Conservation (phyloP, 2,113 vertebrate genomes). For the Clarias batrachus region DNA sequence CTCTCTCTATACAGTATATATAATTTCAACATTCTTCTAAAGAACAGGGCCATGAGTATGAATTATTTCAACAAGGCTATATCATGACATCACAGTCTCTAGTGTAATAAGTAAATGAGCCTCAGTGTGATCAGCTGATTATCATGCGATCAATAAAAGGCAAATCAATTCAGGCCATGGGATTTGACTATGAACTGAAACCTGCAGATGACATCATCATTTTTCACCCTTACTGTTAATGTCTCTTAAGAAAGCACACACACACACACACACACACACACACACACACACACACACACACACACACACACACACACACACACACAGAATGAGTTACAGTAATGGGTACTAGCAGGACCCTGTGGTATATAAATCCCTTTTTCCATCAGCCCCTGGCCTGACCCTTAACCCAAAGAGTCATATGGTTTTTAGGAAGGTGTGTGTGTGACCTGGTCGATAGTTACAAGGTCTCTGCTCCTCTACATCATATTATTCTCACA, state of each 20-base stretch:
- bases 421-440: slow-evolving; percentile 52
- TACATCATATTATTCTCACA: slow-evolving; percentile 58
- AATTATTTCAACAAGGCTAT: not conserved
- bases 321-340: slow-evolving; percentile 47
- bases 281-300: slow-evolving; percentile 18
- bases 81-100: not conserved
- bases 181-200: not conserved
- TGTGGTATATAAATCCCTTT: slow-evolving; percentile 53
- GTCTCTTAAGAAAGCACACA: not conserved
- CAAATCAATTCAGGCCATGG: not conserved
- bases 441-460: slow-evolving; percentile 53
- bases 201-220: slow-evolving; percentile 8
- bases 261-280: slow-evolving; percentile 9
- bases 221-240: not conserved
- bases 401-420: slow-evolving; percentile 40
- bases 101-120: not conserved
- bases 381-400: slow-evolving; percentile 52
- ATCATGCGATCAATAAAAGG: not conserved
- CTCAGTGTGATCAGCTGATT: not conserved
- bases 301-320: slow-evolving; percentile 31
- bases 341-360: slow-evolving; percentile 37
- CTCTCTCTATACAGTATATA: not conserved
- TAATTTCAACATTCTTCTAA: not conserved
- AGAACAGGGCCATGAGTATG: not conserved
- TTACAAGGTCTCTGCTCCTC: slow-evolving; percentile 52